These are phyloP conservation scores for Bufo gargarizans DNA, from an alignment of 2,113 vertebrate species.

Conservation along the genomic window DNA sequence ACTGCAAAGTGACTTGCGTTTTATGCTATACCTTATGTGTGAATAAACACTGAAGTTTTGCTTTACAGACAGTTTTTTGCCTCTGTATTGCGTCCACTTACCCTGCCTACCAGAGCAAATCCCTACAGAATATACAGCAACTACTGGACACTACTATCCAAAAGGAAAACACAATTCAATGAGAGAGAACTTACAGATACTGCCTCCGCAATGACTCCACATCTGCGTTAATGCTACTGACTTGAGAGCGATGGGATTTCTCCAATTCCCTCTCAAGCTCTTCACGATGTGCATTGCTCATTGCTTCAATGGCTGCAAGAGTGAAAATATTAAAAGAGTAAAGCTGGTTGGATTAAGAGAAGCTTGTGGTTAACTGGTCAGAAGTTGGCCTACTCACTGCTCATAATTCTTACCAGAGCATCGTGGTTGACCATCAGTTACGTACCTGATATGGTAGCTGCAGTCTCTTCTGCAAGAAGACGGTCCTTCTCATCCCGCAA, in stretches of 20 bases:
- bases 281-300: constrained; percentile 97
- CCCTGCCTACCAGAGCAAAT: no score
- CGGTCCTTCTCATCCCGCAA: constrained; percentile 92
- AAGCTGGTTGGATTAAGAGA: background rate
- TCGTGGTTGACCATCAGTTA: background rate
- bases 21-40: no score
- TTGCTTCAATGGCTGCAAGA: constrained; percentile 90
- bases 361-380: background rate
- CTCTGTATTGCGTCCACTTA: no score
- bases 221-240: constrained; percentile 89
- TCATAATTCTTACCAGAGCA: background rate
- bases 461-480: constrained; percentile 92
- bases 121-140: background rate
- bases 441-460: constrained; percentile 93
- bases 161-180: background rate
- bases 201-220: constrained; percentile 88
- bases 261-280: constrained; percentile 86
- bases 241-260: constrained; percentile 90
- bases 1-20: no score
- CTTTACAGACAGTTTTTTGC: no score
- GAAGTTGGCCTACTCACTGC: background rate
- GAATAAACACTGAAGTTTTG: no score
- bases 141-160: background rate
- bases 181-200: constrained; percentile 79
- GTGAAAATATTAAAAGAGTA: background rate